Evolutionary conservation across 2,888 invertebrate genomes (phyloP), one percentile per base, ranked within the genome.

Genomic region (Ophion ventricosus): DNA sequence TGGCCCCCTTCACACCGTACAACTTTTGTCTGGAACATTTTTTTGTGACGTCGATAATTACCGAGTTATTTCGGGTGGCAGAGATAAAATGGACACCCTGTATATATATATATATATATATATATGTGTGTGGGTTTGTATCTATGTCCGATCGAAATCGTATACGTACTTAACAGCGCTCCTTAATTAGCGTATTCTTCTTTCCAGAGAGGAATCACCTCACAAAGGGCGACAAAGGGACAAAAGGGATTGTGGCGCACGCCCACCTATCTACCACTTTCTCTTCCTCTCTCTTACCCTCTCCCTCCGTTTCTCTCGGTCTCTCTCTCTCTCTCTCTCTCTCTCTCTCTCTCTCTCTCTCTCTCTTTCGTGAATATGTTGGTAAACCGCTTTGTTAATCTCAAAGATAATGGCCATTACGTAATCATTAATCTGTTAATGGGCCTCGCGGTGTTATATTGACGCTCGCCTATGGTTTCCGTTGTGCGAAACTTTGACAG

Each of bases 361-460:
- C 61, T 79, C 72, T 75, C 29, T 35, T 73, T 54, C 80, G 59
- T 77, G 23, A 70, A 81, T 35, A 82, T 25, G n/a, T 61, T 82
- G 74, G 64, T 77, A 69, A 82, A 80, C 84, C 84, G 79, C 77
- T 79, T 74, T 66, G 83, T 78, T 82, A 81, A 81, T 84, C 64
- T 78, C 66, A 75, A 61, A 82, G 85, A 86, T 87, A 88, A 87
- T 85, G 82, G 83, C 79, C 86, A 90, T 89, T 89, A 88, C 88
- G 90, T 88, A 90, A 91, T 91, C 89, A 89, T 90, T 91, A 91
- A 91, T 91, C 91, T 89, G 89, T 89, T 91, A 91, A 91, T 91
- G 91, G 90, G 85, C 43, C 86, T 83, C 83, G 85, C 80, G 80
- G 80, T 61, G 80, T 79, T 63, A 56, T 40, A 54, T 76, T 79